Evolutionary conservation across 2,888 invertebrate genomes (phyloP), one percentile per base, ranked within the genome.

Genomic region (Pachycephus smyrnensis): DNA sequence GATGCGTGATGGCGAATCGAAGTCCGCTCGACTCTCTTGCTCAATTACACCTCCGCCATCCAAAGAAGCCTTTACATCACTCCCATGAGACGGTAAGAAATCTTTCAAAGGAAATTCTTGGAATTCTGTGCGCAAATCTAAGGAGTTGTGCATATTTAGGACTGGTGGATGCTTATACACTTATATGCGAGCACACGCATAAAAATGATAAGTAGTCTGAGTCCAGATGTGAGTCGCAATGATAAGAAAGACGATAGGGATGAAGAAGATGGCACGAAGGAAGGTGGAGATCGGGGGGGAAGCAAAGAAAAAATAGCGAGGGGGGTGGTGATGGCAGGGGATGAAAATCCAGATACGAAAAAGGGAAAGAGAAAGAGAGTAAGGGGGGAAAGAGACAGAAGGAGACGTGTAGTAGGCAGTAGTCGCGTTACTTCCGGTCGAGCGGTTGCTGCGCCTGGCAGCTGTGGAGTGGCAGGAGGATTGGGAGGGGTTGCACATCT

Each of bases 381-480:
- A 78, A 77, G 76, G 81, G 79, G 82, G 82, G 79, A 74, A 82
- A 81, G 80, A 69, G 83, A 81, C 80, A 85, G 86, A 86, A 85
- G 84, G 86, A 87, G 88, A 89, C 86, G 88, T 88, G 89, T 89
- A 88, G 90, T 89, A 91, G 91, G 90, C 91, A 91, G 90, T 90
- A 91, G 91, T 91, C 91, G 90, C 85, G 90, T 91, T 91, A 90
- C 90, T 91, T 91, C 90, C 90, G 90, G 90, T 86, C 90, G 91
- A 90, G 90, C 87, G 89, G 83, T 86, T 87, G 87, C 90, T 91
- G 91, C 88, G 91, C 90, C 88, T 91, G 91, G 91, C 91, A 91
- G 91, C 91, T 91, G 91, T 84, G 89, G 89, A 89, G 87, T 89
- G 89, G 90, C 88, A 86, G 81, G 80, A 80, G 80, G 82, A 82